phyloP scores from a whole-genome alignment of 2,888 invertebrate species.

The Cephonodes hylas region DNA sequence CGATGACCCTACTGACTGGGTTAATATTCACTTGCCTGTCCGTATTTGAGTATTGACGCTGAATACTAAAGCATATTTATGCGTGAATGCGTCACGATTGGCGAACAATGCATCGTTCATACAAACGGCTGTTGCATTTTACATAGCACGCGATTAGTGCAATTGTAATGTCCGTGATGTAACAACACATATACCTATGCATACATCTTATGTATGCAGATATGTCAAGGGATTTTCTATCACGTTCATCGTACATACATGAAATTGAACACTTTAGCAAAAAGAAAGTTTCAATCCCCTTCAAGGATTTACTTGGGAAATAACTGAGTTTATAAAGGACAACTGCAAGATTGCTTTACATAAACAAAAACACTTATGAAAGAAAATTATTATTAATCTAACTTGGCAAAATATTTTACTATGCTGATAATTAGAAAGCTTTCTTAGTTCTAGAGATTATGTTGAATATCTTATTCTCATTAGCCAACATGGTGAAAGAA shows the following conservation, averaged over 20 bases:
- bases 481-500: too few relatives aligned
- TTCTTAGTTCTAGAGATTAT: too few relatives aligned
- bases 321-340: too few relatives aligned
- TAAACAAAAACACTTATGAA: too few relatives aligned
- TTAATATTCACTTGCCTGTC: constrained; percentile 13
- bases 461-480: too few relatives aligned
- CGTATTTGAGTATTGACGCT: constrained; percentile 13
- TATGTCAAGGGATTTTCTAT: background rate
- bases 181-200: background rate
- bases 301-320: too few relatives aligned
- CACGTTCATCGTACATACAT: background rate
- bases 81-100: constrained; percentile 59
- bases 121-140: constrained; percentile 36
- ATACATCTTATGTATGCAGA: background rate
- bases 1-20: background rate
- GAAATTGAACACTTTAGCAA: background rate
- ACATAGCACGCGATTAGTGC: constrained; percentile 33
- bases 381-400: too few relatives aligned
- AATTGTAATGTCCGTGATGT: constrained; percentile 26
- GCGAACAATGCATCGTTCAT: constrained; percentile 58
- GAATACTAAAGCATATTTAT: constrained; percentile 19
- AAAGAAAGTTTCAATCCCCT: background rate
- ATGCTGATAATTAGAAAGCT: too few relatives aligned
- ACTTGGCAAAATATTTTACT: too few relatives aligned
- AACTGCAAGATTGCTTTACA: too few relatives aligned